phyloP scores from a whole-genome alignment of 2,113 vertebrate species.

The Cinclus mexicanus region DNA sequence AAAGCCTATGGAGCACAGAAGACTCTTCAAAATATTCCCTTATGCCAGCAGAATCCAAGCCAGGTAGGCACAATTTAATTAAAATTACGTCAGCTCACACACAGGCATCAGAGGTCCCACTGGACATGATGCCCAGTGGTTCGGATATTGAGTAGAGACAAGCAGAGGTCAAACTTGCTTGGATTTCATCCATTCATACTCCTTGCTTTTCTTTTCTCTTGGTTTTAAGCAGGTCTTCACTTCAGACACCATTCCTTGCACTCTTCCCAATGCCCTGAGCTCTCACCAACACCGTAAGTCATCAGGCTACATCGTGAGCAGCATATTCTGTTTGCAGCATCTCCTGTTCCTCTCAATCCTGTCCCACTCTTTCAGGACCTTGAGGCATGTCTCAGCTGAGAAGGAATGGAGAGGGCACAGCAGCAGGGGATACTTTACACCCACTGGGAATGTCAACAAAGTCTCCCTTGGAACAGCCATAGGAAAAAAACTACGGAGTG shows the following conservation, averaged over 20 bases:
- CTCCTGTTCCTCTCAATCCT: neutral
- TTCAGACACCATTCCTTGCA: neutral
- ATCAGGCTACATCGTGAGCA: neutral
- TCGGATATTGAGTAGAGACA: neutral
- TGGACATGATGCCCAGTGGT: neutral
- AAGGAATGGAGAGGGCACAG: neutral
- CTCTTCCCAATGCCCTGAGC: neutral
- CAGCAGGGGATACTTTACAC: neutral
- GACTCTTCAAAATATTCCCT: conserved; percentile 22
- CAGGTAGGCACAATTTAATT: conserved; percentile 56
- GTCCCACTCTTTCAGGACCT: neutral
- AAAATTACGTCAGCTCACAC: neutral
- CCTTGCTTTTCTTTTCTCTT: neutral
- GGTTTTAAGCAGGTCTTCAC: neutral
- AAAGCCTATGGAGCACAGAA: neutral
- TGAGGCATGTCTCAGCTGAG: neutral
- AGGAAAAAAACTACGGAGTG: neutral
- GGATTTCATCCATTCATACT: neutral
- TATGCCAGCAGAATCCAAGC: neutral
- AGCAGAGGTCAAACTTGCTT: neutral
- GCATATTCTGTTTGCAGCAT: neutral
- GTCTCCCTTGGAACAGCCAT: neutral
- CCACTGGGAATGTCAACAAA: neutral
- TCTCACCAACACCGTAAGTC: neutral
- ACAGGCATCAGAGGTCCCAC: neutral